Evolutionary conservation across 2,113 vertebrate genomes (phyloP).

Genomic region (Marcusenius ussheri): DNA sequence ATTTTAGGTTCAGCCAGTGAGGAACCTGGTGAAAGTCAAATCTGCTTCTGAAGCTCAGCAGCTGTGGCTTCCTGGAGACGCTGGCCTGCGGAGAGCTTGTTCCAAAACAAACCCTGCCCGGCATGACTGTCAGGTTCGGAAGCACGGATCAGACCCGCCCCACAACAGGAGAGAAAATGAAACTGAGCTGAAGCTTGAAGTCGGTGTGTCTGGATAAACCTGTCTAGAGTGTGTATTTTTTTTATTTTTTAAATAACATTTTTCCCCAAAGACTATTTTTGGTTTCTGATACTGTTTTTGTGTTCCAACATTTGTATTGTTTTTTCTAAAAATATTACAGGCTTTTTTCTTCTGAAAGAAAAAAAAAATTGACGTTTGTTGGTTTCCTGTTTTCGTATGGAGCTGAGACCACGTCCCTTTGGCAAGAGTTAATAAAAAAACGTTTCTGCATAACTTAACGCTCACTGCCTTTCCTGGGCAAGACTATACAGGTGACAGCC

Average conservation of each 20-base stretch:
- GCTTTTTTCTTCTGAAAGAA: neutral
- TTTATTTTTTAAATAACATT: neutral
- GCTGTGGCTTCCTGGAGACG: neutral
- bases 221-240: neutral
- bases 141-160: neutral
- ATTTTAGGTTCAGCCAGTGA: neutral
- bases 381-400: neutral
- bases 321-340: neutral
- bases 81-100: neutral
- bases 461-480: neutral
- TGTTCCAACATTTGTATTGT: neutral
- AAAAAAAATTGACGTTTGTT: neutral
- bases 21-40: neutral
- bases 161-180: neutral
- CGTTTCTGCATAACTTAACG: neutral
- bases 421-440: neutral
- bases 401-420: neutral
- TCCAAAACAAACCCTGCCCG: neutral
- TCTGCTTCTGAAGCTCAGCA: neutral
- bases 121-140: neutral
- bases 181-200: neutral
- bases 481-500: neutral
- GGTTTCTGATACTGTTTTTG: neutral
- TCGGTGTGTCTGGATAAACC: neutral
- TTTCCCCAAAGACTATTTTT: neutral